Percentiles rank a stretch among this genome's conserved stretches.
Evolutionary conservation across 2,113 vertebrate genomes (phyloP).

Genomic region (Empidonax traillii): DNA sequence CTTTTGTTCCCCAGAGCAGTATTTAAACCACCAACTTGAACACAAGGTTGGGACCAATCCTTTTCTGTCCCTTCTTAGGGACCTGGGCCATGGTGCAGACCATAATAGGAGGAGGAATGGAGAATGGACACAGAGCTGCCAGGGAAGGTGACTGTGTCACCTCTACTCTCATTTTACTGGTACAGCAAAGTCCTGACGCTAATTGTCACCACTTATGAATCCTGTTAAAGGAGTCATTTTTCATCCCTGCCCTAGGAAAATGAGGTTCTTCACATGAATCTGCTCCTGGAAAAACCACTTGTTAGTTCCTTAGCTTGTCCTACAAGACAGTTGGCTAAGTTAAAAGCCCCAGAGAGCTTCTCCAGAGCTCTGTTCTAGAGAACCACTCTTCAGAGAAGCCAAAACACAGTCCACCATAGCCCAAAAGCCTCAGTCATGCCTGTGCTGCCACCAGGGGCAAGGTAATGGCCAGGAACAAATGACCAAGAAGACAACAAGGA

Average conservation of each 20-base stretch:
- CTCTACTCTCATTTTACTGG: background rate
- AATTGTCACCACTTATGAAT: background rate
- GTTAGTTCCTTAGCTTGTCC: background rate
- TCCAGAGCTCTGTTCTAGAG: background rate
- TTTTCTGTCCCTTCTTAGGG: background rate
- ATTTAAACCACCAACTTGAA: background rate
- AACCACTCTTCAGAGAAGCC: background rate
- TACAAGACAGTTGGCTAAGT: background rate
- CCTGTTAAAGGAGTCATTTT: background rate
- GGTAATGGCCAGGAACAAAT: background rate
- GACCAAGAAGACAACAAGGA: background rate
- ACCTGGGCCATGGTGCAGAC: fast-evolving
- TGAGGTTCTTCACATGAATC: background rate
- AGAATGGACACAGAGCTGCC: background rate
- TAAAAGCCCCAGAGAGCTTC: background rate
- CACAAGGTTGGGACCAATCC: background rate
- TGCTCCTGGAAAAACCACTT: background rate
- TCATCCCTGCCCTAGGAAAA: background rate
- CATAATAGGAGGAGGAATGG: background rate
- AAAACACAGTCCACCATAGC: background rate
- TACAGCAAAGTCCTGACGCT: background rate
- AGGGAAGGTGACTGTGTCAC: background rate
- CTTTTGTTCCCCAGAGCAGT: background rate
- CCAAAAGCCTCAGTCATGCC: background rate
- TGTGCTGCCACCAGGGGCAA: background rate